Conservation (phyloP, 1,140 invertebrate species). For the honey bee (Apis mellifera) region Amel_HAv3.1 CM009931.2:24408001-24408500, state of each 20-base stretch:
- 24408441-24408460: background rate
- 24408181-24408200: too few species aligned
- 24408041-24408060: conserved; percentile 91
- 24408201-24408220: too few species aligned
- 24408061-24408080: conserved; percentile 92
- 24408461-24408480: background rate
- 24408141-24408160: background rate
- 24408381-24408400: too few species aligned
- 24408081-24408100: conserved; percentile 82
- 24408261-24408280: too few species aligned
- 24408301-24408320: too few species aligned
- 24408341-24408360: background rate
- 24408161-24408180: background rate
- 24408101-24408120: conserved; percentile 74
- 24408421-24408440: background rate
- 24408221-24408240: too few species aligned
- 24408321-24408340: too few species aligned
- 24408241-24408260: too few species aligned
- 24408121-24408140: conserved; percentile 28
- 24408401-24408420: background rate
- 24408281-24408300: too few species aligned
- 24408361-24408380: background rate
- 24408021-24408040: conserved; percentile 91
- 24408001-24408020: conserved; percentile 86
- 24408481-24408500: background rate